Conservation (phyloP, 2,888 invertebrate species). For the Operophtera brumata region DNA sequence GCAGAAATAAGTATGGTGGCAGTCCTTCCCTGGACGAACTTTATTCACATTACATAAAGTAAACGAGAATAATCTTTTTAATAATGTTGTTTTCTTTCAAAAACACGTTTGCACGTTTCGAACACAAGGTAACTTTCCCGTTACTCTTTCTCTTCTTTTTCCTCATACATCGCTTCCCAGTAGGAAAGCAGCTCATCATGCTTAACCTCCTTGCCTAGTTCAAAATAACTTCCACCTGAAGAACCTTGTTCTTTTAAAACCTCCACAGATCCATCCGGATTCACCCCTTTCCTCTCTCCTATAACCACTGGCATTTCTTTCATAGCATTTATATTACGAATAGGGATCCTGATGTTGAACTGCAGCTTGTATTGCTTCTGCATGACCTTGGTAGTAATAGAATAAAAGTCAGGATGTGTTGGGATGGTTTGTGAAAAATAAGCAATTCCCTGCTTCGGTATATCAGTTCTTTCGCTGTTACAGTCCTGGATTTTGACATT, state of each 20-base stretch:
- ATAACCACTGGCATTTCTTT: slow-evolving; percentile 21
- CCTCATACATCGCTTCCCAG: slow-evolving; percentile 33
- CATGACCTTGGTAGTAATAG: slow-evolving; percentile 14
- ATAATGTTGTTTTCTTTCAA: too few species aligned
- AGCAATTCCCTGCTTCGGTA: background rate
- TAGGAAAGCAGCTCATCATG: slow-evolving; percentile 27
- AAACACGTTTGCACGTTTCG: too few species aligned
- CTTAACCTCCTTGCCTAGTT: too few species aligned
- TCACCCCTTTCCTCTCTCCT: slow-evolving; percentile 3
- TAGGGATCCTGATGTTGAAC: slow-evolving; percentile 19
- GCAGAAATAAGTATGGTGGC: too few species aligned
- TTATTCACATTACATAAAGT: too few species aligned
- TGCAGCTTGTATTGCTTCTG: slow-evolving; percentile 18
- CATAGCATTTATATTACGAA: slow-evolving; percentile 17
- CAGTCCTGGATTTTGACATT: slow-evolving; percentile 4
- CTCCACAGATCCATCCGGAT: background rate
- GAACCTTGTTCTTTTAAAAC: background rate
- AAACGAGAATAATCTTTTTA: too few species aligned
- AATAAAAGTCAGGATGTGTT: slow-evolving; percentile 9
- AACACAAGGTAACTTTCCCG: background rate
- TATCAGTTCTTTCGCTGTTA: background rate
- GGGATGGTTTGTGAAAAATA: slow-evolving; percentile 11
- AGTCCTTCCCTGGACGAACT: too few species aligned
- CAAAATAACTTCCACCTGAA: too few species aligned
- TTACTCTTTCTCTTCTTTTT: background rate